Base-by-base conservation (phyloP, 2,797 vertebrate species). In the Lithobates sylvaticus region DNA sequence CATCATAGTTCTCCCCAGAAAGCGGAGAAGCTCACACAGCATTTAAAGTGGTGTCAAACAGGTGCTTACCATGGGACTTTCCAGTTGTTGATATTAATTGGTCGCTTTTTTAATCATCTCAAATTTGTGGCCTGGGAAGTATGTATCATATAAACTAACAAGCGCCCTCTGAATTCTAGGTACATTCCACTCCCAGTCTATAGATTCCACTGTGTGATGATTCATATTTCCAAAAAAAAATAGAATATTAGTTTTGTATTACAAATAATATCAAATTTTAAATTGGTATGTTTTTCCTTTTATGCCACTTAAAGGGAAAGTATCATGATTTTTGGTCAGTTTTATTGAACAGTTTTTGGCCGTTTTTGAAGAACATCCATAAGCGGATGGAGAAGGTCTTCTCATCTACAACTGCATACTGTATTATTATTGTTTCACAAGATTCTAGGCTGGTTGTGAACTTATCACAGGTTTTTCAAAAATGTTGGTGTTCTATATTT, bases 1-100 rank as follows among this genome's bases (percentile, higher is more conserved):
- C 16, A 54, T 54, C 16, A 54, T 18, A 47, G 3, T 12, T 12
- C 44, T 21, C 58, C 23, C 18, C 58, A 61, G 3, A 13, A 61
- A n/a, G 23, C 68, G 9, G 27, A 69, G 23, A 21, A 18, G 15
- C 7, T 61, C 27, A 15, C 23, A 64, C 18, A 5, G 32, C 23
- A 21, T 64, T 29, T 18, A 5, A 36, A 77, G 21, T 36, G 29
- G 10, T 5, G 10, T 13, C 23, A 5, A 65, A 12, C 12, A 4
- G 10, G 61, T 65, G 34, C 9, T 70, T 50, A 36, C 3, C 27
- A 1, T 8, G 84, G 84, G 84, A 32, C 70, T 86, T 86, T 85
- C 84, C 78, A 13, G 15, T 23, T 76, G 58, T 74, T 72, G 77
- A n/a, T 68, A 27, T 21, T 32, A 39, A 42, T 44, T 47, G 5